A percentile compares a stretch with the other conserved stretches of the same genome.
phyloP scores from a whole-genome alignment of 1,140 invertebrate species.

The Calliphora vicina region DNA sequence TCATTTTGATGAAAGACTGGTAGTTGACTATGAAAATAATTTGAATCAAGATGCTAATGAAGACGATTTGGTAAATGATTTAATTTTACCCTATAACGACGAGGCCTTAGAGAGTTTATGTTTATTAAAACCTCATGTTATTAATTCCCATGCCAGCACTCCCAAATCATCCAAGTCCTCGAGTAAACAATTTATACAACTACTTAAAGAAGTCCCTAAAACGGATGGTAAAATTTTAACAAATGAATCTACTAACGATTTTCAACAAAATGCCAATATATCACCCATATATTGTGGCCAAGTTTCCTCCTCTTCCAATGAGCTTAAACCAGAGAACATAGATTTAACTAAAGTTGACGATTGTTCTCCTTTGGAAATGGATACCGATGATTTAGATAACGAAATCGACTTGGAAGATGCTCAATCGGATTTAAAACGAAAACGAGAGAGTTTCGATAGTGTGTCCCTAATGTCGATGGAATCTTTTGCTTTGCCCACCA shows the following conservation, averaged over 20 bases:
- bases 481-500: conserved; percentile 53
- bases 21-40: conserved; percentile 48
- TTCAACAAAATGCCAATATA: conserved; percentile 45
- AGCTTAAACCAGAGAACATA: not conserved
- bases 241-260: conserved; percentile 35
- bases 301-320: not conserved
- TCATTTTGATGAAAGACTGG: conserved; percentile 57
- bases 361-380: conserved; percentile 13
- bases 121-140: not conserved
- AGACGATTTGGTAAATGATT: conserved; percentile 40
- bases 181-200: not conserved
- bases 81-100: not conserved
- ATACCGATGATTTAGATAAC: conserved; percentile 20
- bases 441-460: conserved; percentile 58
- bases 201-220: not conserved
- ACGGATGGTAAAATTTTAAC: conserved; percentile 37
- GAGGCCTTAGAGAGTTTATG: not conserved
- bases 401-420: not conserved
- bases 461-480: conserved; percentile 59
- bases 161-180: conserved; percentile 43
- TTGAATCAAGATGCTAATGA: conserved; percentile 44
- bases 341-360: not conserved
- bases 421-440: conserved; percentile 55
- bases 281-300: conserved; percentile 48
- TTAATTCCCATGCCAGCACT: conserved; percentile 44